Evolutionary conservation across 64 coral and sea anemone genomes (phyloP), one percentile per base, ranked within the genome.

Genomic region (Montipora efflorescens): DNA sequence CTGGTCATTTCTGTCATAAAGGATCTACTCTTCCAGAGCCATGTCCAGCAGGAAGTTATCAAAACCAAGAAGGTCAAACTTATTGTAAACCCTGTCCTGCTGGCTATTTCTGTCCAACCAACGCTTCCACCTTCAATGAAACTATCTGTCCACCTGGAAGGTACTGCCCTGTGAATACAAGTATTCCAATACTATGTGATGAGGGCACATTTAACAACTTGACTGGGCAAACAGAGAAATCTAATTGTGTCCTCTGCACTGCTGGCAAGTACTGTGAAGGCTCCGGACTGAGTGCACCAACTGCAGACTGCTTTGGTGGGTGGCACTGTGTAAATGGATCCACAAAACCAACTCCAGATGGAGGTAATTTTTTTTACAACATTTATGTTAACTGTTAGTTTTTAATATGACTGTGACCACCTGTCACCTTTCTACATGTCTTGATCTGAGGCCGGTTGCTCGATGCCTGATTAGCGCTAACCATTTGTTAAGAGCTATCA

Each of bases 301-400:
- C 95, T 43, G 90, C 74, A 23, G 89, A 96, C 67, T 99, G 98
- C 59, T 94, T 90, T 44, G 95, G 93, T 13, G 98, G 98, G 7
- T 99, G 98, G 98, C 96, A 94, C 74, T 99, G 98, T 87, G 85
- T 83, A 3, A 96, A 94, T 96, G 98, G 98, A 74, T 96, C 98
- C 3, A 83, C 79, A 5, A 80, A 69, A 5, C 68, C 87, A 16
- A 94, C 88, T 15, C 98, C 98, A 50, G 76, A 46, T 88, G 98
- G 75, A 90, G 98, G 98, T 99, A 96, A 23, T 23, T 15, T 22
- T 10, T 78, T 68, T 20, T 57, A 57, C 53, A 57, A 8, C 7
- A 43, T 57, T 19, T 5, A 1, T 28, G 61, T 4, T 43, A 52
- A 22, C 2, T 48, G 8, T 13, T 19, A 8, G 13, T 55, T 16